Evolutionary conservation across 2,888 invertebrate species (phyloP), one percentile per base, ranked within the genome.

Genomic region (Heteromyza rotundicornis): DNA sequence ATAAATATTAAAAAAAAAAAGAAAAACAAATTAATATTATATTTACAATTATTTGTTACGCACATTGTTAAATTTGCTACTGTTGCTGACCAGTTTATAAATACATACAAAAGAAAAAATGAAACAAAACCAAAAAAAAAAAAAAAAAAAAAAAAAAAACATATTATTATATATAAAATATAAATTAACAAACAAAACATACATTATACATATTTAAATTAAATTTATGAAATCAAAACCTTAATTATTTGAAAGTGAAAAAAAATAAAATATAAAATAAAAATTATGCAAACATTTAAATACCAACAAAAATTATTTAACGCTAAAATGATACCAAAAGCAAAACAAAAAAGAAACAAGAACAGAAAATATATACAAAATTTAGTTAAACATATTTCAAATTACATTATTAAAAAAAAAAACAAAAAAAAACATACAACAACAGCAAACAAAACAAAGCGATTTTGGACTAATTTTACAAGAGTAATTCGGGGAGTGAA

Each of bases 1-100:
- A 66, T 65, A 64, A 64, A 70, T 57, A 62, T 49, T 54, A 54
- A 54, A 59, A 27, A 55, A 51, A n/a, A 36, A 49, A 58, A 60
- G 61, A 22, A 63, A 60, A 44, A 57, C 14, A 27, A 53, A 17
- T 50, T 71, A 72, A 76, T 72, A 74, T 74, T 75, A 79, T 79
- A 79, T 79, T 79, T 80, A 79, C 80, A 79, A 80, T 80, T 79
- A 79, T 81, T 81, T 81, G 81, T 81, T 81, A 81, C 81, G 81
- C 81, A 81, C 80, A 80, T 81, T 81, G 81, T 79, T 79, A 80
- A 78, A 80, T 81, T 80, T 81, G 81, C 81, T 81, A 80, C 81
- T 81, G 81, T 81, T 81, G 81, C 81, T 81, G 81, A 81, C 81
- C 81, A 81, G 79, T 81, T 79, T 78, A 79, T 78, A 76, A 78